Evolutionary conservation across 2,113 vertebrate species (phyloP).

Genomic region (Sclerurus mexicanus): DNA sequence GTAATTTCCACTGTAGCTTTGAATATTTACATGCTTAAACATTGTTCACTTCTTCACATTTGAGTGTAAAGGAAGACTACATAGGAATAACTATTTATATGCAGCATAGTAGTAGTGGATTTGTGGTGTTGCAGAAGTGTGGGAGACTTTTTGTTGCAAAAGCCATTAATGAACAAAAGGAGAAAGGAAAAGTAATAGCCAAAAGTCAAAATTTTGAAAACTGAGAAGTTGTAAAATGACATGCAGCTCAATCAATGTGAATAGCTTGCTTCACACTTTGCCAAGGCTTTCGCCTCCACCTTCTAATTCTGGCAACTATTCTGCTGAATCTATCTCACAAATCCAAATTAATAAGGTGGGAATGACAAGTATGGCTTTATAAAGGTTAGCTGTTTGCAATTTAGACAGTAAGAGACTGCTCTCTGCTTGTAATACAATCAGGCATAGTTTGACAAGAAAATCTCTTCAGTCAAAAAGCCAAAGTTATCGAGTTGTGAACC

Average conservation of each 20-base stretch:
- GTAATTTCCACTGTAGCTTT: background rate
- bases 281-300: background rate
- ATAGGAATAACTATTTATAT: background rate
- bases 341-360: background rate
- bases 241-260: conserved; percentile 5
- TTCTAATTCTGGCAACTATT: conserved; percentile 30
- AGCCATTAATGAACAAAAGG: background rate
- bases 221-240: background rate
- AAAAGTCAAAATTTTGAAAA: conserved; percentile 21
- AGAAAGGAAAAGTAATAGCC: background rate
- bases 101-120: background rate
- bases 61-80: background rate
- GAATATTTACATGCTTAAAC: background rate
- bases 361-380: conserved; percentile 15
- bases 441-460: background rate
- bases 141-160: background rate
- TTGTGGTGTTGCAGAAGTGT: background rate
- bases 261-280: conserved; percentile 30
- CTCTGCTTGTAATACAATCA: background rate
- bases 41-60: background rate
- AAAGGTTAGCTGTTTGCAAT: conserved; percentile 11
- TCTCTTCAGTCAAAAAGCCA: background rate
- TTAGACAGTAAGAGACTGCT: background rate
- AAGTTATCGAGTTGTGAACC: background rate
- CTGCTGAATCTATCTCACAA: conserved; percentile 11